Conservation (phyloP, 92 coral and sea anemone genomes). For the Heteractis magnifica region DNA sequence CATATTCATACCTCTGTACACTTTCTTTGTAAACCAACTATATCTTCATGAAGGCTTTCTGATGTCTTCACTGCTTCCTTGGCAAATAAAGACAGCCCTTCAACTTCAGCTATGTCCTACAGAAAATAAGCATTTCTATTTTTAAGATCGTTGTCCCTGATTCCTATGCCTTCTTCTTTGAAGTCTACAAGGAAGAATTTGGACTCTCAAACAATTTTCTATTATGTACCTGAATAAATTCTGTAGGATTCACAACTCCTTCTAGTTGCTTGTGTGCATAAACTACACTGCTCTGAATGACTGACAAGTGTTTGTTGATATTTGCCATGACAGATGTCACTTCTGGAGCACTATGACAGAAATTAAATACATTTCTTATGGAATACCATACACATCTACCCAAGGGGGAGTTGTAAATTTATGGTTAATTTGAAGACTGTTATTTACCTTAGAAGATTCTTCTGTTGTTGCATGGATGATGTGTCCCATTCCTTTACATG, state of each 20-base stretch:
- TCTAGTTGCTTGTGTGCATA: slow-evolving; percentile 70
- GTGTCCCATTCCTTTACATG: slow-evolving; percentile 93
- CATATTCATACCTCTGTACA: slow-evolving; percentile 46
- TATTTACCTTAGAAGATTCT: slow-evolving; percentile 21
- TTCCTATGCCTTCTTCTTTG: no score
- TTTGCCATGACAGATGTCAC: slow-evolving; percentile 80
- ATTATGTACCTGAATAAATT: slow-evolving; percentile 76
- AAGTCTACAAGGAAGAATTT: no score
- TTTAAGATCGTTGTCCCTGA: background rate
- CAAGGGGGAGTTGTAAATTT: background rate
- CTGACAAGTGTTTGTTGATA: slow-evolving; percentile 75
- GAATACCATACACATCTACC: background rate
- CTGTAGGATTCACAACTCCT: slow-evolving; percentile 61
- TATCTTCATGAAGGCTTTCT: slow-evolving; percentile 41
- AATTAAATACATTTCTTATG: no score
- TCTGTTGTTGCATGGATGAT: slow-evolving; percentile 57
- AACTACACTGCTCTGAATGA: slow-evolving; percentile 72
- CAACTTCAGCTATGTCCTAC: slow-evolving; percentile 77
- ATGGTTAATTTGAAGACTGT: background rate
- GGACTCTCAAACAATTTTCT: no score
- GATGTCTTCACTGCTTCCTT: slow-evolving; percentile 62
- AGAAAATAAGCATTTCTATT: background rate
- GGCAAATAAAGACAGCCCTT: slow-evolving; percentile 67
- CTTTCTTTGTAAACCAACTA: slow-evolving; percentile 39
- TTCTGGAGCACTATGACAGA: slow-evolving; percentile 71